Evolutionary conservation across 1,140 invertebrate genomes (phyloP).

Genomic region (Eriocheir sinensis): DNA sequence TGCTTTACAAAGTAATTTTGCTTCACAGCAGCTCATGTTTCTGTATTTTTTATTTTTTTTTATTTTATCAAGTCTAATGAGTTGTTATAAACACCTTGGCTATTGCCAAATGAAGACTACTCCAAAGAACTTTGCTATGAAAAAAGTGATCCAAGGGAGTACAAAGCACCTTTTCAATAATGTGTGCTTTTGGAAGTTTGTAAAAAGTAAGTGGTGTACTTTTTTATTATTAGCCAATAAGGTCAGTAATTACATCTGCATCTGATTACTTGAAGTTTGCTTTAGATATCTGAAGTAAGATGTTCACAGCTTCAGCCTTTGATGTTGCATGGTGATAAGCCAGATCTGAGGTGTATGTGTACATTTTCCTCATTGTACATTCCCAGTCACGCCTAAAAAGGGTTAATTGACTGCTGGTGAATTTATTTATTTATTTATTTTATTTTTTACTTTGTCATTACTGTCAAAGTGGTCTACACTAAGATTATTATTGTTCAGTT

Average conservation of each 20-base stretch:
- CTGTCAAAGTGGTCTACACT: too few relatives aligned
- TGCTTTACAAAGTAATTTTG: too few relatives aligned
- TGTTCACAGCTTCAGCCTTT: conserved; percentile 24
- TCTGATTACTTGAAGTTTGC: not conserved
- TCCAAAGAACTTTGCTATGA: not conserved
- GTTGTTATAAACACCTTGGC: not conserved
- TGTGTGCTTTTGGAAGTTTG: not conserved
- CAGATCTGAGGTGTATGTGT: not conserved
- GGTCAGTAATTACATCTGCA: not conserved
- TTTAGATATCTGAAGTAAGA: not conserved
- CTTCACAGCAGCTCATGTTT: too few relatives aligned
- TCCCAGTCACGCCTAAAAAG: not conserved
- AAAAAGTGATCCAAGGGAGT: not conserved
- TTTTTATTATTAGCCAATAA: not conserved
- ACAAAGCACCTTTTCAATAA: not conserved
- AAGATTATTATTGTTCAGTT: too few relatives aligned
- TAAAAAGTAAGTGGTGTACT: conserved; percentile 6
- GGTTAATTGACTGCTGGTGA: not conserved
- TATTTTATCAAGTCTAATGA: conserved; percentile 10
- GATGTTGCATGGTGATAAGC: conserved; percentile 9
- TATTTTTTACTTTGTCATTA: too few relatives aligned
- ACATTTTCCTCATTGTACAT: not conserved
- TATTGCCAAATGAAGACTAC: not conserved
- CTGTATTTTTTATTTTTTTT: too few relatives aligned
- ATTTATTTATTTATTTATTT: too few relatives aligned